Evolutionary conservation across 2,888 invertebrate genomes (phyloP).

Genomic region (Hirtodrosophila trivittata): DNA sequence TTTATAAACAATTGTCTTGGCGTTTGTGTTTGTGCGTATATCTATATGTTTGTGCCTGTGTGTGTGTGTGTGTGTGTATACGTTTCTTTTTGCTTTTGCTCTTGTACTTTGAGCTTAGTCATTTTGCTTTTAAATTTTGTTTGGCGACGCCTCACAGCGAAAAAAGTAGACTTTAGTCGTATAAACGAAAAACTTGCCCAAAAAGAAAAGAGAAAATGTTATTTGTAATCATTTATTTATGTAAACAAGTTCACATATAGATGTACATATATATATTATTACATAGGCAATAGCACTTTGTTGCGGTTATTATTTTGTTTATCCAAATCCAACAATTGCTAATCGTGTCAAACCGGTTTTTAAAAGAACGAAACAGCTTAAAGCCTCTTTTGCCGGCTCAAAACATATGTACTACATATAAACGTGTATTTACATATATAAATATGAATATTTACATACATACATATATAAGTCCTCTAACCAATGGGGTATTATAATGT

Average conservation of each 20-base stretch:
- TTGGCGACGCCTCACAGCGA: slow-evolving; percentile 36
- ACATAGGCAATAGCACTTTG: slow-evolving; percentile 1
- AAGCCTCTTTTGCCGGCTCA: slow-evolving; percentile 40
- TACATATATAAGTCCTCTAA: too few species aligned
- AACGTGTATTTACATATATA: neutral
- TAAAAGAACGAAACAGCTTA: slow-evolving; percentile 42
- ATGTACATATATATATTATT: slow-evolving; percentile 6
- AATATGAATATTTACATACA: neutral
- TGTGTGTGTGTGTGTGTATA: slow-evolving; percentile 19
- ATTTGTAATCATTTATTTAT: slow-evolving; percentile 28
- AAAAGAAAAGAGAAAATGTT: slow-evolving; percentile 61
- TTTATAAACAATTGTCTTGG: slow-evolving; percentile 48
- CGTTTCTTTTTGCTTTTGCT: slow-evolving; percentile 39
- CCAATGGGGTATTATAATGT: too few species aligned
- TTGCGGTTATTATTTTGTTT: slow-evolving; percentile 28
- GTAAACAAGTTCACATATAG: slow-evolving; percentile 28
- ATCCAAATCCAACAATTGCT: slow-evolving; percentile 17
- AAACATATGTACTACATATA: slow-evolving; percentile 23
- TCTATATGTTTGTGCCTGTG: slow-evolving; percentile 1
- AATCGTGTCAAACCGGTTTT: slow-evolving; percentile 61
- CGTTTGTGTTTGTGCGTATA: neutral
- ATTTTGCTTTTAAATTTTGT: slow-evolving; percentile 53
- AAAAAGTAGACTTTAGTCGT: slow-evolving; percentile 46
- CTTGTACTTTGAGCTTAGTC: slow-evolving; percentile 66
- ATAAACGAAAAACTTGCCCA: slow-evolving; percentile 49